These are phyloP conservation scores for Bugulina stolonifera DNA, from an alignment of 2,888 invertebrate genomes.

Conservation along the genomic window DNA sequence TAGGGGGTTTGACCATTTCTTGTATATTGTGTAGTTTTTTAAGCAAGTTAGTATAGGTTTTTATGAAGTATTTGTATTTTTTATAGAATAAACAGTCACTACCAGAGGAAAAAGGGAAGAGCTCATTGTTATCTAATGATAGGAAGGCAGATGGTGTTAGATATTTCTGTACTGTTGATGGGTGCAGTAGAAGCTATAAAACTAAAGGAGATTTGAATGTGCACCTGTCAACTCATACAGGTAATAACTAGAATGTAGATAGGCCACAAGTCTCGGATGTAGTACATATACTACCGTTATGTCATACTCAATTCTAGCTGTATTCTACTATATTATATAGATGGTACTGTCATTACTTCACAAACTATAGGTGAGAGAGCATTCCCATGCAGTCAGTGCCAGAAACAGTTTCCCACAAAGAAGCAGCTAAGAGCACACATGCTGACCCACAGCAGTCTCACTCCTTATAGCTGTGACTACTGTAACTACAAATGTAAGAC, in stretches of 20 bases:
- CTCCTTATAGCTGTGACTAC: slow-evolving; percentile 27
- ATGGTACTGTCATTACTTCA: too few relatives aligned
- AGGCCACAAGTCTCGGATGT: too few relatives aligned
- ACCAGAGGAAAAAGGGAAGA: background rate
- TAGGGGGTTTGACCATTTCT: too few relatives aligned
- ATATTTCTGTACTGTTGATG: background rate
- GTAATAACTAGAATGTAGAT: too few relatives aligned
- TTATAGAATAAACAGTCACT: background rate
- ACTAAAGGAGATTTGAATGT: slow-evolving; percentile 11
- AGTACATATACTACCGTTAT: too few relatives aligned
- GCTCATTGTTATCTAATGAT: background rate
- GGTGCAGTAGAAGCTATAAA: background rate
- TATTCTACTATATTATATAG: too few relatives aligned
- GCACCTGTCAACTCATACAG: background rate
- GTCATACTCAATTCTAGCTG: too few relatives aligned
- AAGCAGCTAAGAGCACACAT: background rate
- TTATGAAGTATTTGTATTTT: too few relatives aligned
- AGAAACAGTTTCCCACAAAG: background rate
- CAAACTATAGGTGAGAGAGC: background rate
- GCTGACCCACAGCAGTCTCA: background rate
- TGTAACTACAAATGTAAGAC: slow-evolving; percentile 28
- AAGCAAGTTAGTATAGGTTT: too few relatives aligned
- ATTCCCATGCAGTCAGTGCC: background rate
- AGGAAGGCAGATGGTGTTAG: background rate
- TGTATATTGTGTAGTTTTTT: too few relatives aligned